Evolutionary conservation across 2,888 invertebrate genomes (phyloP), one percentile per base, ranked within the genome.

Genomic region (Eudasyphora cyanicolor): DNA sequence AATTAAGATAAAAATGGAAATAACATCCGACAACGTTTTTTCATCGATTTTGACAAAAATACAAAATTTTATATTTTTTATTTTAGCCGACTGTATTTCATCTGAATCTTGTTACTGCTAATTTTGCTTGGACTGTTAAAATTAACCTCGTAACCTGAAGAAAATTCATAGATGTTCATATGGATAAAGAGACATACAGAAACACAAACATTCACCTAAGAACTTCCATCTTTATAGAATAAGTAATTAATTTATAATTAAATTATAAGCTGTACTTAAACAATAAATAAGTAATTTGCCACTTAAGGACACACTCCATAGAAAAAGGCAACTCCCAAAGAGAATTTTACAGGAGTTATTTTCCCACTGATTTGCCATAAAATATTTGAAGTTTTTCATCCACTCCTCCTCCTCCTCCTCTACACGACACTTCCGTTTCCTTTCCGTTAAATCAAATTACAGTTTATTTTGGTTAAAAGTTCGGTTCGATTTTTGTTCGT

Each of bases 161-260:
- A n/a, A n/a, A n/a, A n/a, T n/a, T n/a, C n/a, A n/a, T n/a, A n/a
- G n/a, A n/a, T n/a, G n/a, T n/a, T n/a, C n/a, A n/a, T n/a, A n/a
- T n/a, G n/a, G n/a, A n/a, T n/a, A n/a, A n/a, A n/a, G n/a, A n/a
- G n/a, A n/a, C n/a, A n/a, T n/a, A n/a, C n/a, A n/a, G n/a, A n/a
- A n/a, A n/a, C n/a, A n/a, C n/a, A n/a, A n/a, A n/a, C n/a, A n/a
- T n/a, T n/a, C 7, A 19, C 17, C 7, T 29, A 27, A 19, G 27
- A 1, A 57, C 54, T 54, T 21, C 8, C n/a, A n/a, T 45, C 1
- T n/a, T 21, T 49, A 17, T 54, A 29, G 76, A 76, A 74, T 67
- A 57, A 35, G 38, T 76, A 79, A 83, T 76, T 79, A 79, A 76
- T 70, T 79, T 79, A 51, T 62, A 82, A 76, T 82, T 79, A 73